Evolutionary conservation across 1,140 invertebrate species (phyloP), one percentile per base, ranked within the genome.

Genomic region (Heterodera carotae): DNA sequence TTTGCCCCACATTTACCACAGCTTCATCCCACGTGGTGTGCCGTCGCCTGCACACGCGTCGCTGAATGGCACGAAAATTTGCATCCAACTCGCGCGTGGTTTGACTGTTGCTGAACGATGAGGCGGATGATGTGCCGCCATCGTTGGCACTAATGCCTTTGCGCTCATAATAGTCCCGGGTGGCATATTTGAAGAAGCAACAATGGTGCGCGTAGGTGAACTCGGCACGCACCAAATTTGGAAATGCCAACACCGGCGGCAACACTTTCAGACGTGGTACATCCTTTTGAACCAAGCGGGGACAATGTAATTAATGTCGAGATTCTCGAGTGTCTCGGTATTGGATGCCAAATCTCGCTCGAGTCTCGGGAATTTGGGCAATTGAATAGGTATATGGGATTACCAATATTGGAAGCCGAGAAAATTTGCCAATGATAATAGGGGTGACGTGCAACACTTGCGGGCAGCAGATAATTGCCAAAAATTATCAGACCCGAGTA

Each of bases 181-280:
- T 66, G 62, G 62, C 62, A n/a, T 66, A 66, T 56, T 82, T 82
- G 53, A 82, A 85, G 53, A 82, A 85, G 62, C 81, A 82, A 43
- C 81, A 82, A 77, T 82, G 81, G 62, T 82, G 77, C 12, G 81
- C 72, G 71, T 82, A 82, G 8, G 81, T 82, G 74, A 82, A 82
- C 25, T 82, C 81, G 33, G 81, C 81, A 25, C 43, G 62, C 69
- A 66, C 68, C 43, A 82, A 70, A 53, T 85, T 82, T 25, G 56
- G 84, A 36, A 82, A 82, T 56, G 81, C 83, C 39, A 82, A 78
- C 33, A 82, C 75, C 7, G 81, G 77, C 2, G 81, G 81, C 71
- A 82, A 66, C 34, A 77, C 69, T 62, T 82, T 82, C 12, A 82
- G 34, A 25, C 34, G 56, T 8, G 83, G 83, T 4, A 85, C 80